These are phyloP conservation scores for Cremastobaeus sp. DNA, from an alignment of 2,888 invertebrate species.

Conservation along the genomic window DNA sequence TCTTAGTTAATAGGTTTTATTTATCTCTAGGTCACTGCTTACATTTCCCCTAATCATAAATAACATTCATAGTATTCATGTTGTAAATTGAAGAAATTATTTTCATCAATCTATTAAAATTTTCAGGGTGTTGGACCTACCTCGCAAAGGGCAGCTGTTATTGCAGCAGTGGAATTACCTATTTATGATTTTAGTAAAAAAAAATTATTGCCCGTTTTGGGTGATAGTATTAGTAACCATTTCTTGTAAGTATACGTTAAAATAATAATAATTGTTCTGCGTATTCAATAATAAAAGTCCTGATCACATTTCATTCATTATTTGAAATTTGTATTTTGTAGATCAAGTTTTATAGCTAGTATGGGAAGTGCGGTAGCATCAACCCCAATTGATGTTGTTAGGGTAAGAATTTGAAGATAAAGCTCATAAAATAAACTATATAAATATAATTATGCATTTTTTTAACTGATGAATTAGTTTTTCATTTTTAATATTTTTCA, in stretches of 20 bases:
- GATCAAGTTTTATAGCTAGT: conserved; percentile 94
- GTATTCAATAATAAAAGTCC: too few species aligned
- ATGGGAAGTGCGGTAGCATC: conserved; percentile 95
- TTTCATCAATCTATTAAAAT: conserved; percentile 14
- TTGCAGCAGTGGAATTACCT: conserved; percentile 95
- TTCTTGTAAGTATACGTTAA: conserved; percentile 91
- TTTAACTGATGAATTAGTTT: too few species aligned
- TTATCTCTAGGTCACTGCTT: too few species aligned
- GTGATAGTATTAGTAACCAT: conserved; percentile 91
- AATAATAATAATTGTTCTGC: too few species aligned
- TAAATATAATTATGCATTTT: too few species aligned
- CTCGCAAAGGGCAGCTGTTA: conserved; percentile 94
- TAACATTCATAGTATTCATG: too few species aligned
- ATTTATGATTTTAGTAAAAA: conserved; percentile 94
- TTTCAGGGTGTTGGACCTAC: conserved; percentile 92
- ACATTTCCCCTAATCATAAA: too few species aligned
- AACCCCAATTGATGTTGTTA: conserved; percentile 94
- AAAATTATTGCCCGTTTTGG: conserved; percentile 84
- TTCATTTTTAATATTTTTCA: conserved; percentile 4
- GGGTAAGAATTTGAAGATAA: too few species aligned
- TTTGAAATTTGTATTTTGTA: conserved; percentile 75
- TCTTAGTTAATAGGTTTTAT: too few species aligned
- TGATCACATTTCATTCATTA: too few species aligned
- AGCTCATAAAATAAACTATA: too few species aligned
- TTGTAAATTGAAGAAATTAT: too few species aligned